These are phyloP conservation scores for Anser brachyrhynchus DNA, from an alignment of 2,113 vertebrate species.

Conservation along the genomic window DNA sequence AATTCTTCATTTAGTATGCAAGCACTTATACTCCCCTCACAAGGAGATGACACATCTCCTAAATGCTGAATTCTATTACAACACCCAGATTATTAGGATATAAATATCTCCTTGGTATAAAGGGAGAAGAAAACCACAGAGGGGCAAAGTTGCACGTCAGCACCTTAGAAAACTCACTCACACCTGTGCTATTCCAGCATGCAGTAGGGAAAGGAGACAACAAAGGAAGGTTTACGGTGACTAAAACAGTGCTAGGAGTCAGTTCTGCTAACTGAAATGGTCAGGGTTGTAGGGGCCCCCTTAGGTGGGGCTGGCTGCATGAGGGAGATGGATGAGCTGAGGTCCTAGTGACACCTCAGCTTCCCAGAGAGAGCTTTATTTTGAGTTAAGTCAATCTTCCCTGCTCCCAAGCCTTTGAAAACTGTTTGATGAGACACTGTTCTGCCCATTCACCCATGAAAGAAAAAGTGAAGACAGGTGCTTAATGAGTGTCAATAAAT, in stretches of 20 bases:
- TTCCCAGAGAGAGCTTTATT: not conserved
- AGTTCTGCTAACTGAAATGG: not conserved
- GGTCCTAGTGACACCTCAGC: not conserved
- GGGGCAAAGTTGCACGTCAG: not conserved
- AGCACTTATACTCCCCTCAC: not conserved
- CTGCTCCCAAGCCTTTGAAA: not conserved
- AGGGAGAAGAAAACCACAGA: not conserved
- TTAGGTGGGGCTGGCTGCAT: not conserved
- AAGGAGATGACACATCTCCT: not conserved
- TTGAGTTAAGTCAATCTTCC: not conserved
- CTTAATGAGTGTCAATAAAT: conserved; percentile 16
- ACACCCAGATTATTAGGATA: not conserved
- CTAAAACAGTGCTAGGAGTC: not conserved
- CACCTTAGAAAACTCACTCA: not conserved
- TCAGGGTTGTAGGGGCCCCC: not conserved
- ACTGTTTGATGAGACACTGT: not conserved
- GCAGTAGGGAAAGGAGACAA: not conserved
- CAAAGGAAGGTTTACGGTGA: not conserved
- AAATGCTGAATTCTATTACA: not conserved
- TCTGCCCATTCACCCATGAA: not conserved
- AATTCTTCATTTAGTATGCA: not conserved
- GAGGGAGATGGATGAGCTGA: not conserved
- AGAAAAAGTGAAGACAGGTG: not conserved
- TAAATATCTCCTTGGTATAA: not conserved
- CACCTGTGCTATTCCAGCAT: not conserved